phyloP scores from a whole-genome alignment of 30 jellyfish, hydroid and myxozoan genomes.

The Aurelia sp. region DNA sequence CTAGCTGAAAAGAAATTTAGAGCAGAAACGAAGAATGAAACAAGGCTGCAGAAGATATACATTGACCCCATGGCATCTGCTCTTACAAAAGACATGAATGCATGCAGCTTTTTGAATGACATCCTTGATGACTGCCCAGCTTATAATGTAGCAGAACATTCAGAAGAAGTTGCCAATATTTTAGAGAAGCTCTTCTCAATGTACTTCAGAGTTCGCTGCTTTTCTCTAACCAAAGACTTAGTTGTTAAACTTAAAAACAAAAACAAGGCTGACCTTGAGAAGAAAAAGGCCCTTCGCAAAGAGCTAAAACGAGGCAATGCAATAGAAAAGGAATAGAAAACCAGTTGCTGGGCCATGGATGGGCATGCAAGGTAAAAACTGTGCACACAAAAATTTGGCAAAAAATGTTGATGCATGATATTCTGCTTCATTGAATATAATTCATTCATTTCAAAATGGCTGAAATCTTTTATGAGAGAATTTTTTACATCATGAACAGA shows the following conservation, averaged over 20 bases:
- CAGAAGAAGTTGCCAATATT: constrained; percentile 29
- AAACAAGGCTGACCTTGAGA: constrained; percentile 31
- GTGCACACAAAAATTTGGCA: too few species aligned
- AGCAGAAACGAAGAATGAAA: too few species aligned
- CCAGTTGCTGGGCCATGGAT: not conserved
- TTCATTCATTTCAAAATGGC: too few species aligned
- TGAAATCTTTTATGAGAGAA: too few species aligned
- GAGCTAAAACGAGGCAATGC: constrained; percentile 33
- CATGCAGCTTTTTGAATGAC: constrained; percentile 21
- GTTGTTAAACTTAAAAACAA: constrained; percentile 23
- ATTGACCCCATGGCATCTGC: too few species aligned
- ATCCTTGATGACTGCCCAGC: constrained; percentile 33
- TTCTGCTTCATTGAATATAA: too few species aligned
- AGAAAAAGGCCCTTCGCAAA: constrained; percentile 32
- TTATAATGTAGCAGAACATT: constrained; percentile 34
- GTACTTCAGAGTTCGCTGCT: constrained; percentile 40
- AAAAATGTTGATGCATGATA: too few species aligned
- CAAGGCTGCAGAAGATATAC: too few species aligned
- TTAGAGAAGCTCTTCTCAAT: constrained; percentile 41
- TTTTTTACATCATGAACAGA: too few species aligned
- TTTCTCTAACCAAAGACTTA: constrained; percentile 34
- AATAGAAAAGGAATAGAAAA: constrained; percentile 5
- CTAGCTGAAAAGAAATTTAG: too few species aligned
- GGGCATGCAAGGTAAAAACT: constrained; percentile 3
- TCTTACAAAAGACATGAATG: too few species aligned